Evolutionary conservation across 2,113 vertebrate genomes (phyloP).

Genomic region (Sebastes fasciatus): DNA sequence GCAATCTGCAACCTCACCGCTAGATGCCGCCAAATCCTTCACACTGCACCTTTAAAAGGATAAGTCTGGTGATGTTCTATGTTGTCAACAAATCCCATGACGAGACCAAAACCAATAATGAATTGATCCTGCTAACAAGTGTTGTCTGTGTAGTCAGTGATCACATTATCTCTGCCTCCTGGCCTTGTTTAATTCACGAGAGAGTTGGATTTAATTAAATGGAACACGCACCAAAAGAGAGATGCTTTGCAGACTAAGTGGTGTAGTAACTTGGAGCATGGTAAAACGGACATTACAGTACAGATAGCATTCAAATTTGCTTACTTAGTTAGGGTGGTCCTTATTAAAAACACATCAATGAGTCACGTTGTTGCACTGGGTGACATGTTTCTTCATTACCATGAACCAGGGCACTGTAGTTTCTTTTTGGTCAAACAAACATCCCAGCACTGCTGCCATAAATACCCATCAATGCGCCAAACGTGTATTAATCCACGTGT

Average conservation of each 20-base stretch:
- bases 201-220: slow-evolving; percentile 12
- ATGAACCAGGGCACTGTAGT: too few relatives aligned
- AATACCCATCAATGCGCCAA: not conserved
- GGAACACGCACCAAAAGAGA: not conserved
- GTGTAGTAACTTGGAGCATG: not conserved
- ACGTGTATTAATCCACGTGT: not conserved
- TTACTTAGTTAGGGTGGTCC: not conserved
- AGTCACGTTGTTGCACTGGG: not conserved
- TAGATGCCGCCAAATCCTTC: too few relatives aligned
- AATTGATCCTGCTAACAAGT: not conserved
- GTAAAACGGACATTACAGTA: not conserved
- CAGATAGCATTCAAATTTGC: not conserved
- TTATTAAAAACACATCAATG: not conserved
- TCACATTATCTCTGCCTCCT: not conserved
- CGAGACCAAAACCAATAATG: slow-evolving; percentile 3
- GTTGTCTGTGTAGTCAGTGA: not conserved
- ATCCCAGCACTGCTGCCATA: not conserved
- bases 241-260: not conserved
- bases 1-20: too few relatives aligned
- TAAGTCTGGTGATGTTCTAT: not conserved
- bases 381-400: not conserved
- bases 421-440: not conserved
- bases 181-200: slow-evolving; percentile 4
- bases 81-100: slow-evolving; percentile 23
- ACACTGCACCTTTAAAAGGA: slow-evolving; percentile 1